Evolutionary conservation across 2,888 invertebrate species (phyloP).

Genomic region (Agrilus cyanescens): DNA sequence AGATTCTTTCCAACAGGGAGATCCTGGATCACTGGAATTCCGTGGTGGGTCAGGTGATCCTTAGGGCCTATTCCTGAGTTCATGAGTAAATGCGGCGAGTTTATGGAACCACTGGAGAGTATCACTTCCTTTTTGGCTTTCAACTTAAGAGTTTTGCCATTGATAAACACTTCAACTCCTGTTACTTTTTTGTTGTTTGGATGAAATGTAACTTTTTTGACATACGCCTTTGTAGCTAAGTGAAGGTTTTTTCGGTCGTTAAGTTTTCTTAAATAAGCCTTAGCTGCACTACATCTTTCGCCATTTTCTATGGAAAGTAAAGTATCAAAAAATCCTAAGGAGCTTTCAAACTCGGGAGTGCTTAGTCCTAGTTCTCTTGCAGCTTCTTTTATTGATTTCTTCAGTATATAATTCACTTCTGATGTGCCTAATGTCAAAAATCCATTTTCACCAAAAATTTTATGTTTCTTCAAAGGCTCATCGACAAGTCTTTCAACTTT

Average conservation of each 20-base stretch:
- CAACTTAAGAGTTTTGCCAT: conserved; percentile 18
- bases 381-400: conserved; percentile 10
- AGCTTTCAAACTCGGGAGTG: conserved; percentile 25
- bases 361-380: conserved; percentile 25
- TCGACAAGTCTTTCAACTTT: conserved; percentile 51
- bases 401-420: conserved; percentile 18
- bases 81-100: conserved; percentile 49
- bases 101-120: conserved; percentile 46
- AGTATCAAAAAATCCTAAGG: conserved; percentile 29
- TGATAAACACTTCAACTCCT: conserved; percentile 32
- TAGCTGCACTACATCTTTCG: conserved; percentile 40
- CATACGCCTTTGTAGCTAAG: conserved; percentile 41
- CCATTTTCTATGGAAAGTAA: conserved; percentile 37
- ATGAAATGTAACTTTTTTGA: conserved; percentile 43
- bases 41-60: conserved; percentile 28
- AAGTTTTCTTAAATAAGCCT: conserved; percentile 43
- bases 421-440: not conserved
- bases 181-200: conserved; percentile 28
- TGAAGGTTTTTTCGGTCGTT: conserved; percentile 44
- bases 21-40: conserved; percentile 31
- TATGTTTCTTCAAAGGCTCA: not conserved
- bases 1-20: conserved; percentile 37
- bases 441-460: conserved; percentile 10
- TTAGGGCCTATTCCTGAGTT: conserved; percentile 42
- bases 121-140: conserved; percentile 41